Conservation (phyloP, 1,140 invertebrate species). For the Rhagoletis pomonella region DNA sequence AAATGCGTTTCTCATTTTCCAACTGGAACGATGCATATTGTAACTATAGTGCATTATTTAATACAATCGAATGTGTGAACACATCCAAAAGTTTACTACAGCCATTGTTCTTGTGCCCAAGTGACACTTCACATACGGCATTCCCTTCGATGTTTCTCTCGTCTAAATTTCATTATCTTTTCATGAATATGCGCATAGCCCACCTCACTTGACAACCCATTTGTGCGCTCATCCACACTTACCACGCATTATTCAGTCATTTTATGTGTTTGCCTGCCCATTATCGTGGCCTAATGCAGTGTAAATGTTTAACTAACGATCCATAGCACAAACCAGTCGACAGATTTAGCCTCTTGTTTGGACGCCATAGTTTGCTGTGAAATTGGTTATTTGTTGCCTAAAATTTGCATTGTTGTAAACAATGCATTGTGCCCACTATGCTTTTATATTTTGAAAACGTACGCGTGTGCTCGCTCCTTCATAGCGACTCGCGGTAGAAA, state of each 20-base stretch:
- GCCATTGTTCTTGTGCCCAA: not conserved
- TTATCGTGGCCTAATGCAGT: not conserved
- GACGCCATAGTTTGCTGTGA: not conserved
- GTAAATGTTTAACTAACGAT: constrained; percentile 32
- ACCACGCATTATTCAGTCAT: not conserved
- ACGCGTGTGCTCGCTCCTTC: too few relatives aligned
- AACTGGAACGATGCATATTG: too few relatives aligned
- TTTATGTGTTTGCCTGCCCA: constrained; percentile 34
- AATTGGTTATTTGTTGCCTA: constrained; percentile 28
- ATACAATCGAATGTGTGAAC: too few relatives aligned
- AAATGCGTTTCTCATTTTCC: too few relatives aligned
- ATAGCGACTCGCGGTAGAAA: not conserved
- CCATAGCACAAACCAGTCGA: constrained; percentile 10
- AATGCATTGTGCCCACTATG: not conserved
- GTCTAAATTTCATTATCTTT: not conserved
- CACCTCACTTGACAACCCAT: not conserved
- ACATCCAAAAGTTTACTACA: not conserved
- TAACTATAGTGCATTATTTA: too few relatives aligned
- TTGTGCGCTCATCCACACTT: not conserved
- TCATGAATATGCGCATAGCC: not conserved
- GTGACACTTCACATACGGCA: not conserved
- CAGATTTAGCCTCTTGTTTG: not conserved
- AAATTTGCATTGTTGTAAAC: constrained; percentile 35
- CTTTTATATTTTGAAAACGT: too few relatives aligned
- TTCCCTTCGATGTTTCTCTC: not conserved